phyloP scores from a whole-genome alignment of 2,113 vertebrate species.

The Daubentonia madagascariensis region DNA sequence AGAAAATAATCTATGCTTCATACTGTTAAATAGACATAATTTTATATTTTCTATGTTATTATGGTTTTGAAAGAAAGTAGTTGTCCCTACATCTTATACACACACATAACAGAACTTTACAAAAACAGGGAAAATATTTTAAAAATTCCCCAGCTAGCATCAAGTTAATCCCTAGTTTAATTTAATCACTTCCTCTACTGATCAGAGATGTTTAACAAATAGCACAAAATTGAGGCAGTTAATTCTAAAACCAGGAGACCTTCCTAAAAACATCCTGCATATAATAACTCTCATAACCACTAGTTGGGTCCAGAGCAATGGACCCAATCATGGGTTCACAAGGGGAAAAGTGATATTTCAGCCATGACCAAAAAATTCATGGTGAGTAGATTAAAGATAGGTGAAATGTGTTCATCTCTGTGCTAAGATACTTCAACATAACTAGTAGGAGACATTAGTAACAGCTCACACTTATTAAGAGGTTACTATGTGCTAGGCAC shows the following conservation, averaged over 20 bases:
- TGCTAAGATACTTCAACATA: background rate
- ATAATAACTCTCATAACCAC: background rate
- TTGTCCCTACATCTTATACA: background rate
- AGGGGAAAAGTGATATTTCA: background rate
- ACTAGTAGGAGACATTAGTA: background rate
- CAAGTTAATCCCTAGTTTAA: constrained; percentile 14
- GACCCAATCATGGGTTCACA: background rate
- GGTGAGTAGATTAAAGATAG: background rate
- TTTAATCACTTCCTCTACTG: constrained; percentile 21
- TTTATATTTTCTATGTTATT: constrained; percentile 28
- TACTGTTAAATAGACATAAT: background rate
- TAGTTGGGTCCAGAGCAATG: background rate
- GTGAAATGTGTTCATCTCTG: background rate
- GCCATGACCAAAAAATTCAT: background rate
- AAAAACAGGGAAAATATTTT: background rate
- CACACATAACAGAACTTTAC: background rate
- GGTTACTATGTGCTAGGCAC: background rate
- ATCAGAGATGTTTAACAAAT: constrained; percentile 34
- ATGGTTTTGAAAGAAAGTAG: constrained; percentile 23
- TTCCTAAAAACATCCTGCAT: background rate
- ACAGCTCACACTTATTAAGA: background rate
- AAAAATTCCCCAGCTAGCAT: background rate
- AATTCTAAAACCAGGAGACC: background rate
- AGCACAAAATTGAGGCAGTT: background rate
- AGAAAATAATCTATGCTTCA: background rate